phyloP scores from a whole-genome alignment of 1,140 invertebrate species.

The Pogonomyrmex californicus region DNA sequence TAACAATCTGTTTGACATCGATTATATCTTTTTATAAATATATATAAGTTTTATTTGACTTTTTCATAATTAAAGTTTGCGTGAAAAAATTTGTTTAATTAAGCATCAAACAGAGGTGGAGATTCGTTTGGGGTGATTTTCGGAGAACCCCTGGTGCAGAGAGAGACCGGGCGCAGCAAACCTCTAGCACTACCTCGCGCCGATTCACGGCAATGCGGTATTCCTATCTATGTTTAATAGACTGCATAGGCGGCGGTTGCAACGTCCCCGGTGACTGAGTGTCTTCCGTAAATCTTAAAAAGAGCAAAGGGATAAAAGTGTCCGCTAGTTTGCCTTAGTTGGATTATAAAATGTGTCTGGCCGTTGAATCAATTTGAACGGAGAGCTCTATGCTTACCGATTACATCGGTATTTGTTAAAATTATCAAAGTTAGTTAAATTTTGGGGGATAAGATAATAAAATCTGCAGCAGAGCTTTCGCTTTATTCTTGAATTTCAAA shows the following conservation, averaged over 20 bases:
- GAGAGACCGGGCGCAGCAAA: slow-evolving; percentile 64
- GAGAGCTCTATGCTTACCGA: not conserved
- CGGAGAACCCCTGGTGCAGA: slow-evolving; percentile 43
- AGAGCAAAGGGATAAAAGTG: not conserved
- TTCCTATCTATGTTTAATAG: slow-evolving; percentile 85
- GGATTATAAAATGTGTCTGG: not conserved
- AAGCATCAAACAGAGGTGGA: not conserved
- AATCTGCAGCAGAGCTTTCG: not conserved
- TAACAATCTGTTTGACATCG: not conserved
- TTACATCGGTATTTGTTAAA: not conserved
- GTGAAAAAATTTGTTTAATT: not conserved
- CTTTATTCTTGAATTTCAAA: not conserved
- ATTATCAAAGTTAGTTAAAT: not conserved
- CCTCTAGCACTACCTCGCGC: slow-evolving; percentile 76
- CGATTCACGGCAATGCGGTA: slow-evolving; percentile 84
- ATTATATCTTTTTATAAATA: not conserved
- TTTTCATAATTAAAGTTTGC: slow-evolving; percentile 3
- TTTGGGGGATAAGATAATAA: not conserved
- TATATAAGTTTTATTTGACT: too few species aligned
- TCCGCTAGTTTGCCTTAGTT: not conserved
- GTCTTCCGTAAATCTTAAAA: slow-evolving; percentile 38
- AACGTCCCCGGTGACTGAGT: slow-evolving; percentile 65
- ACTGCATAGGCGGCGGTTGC: slow-evolving; percentile 80
- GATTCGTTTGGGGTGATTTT: not conserved
- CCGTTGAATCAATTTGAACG: not conserved